Percentiles rank a stretch among this genome's conserved stretches.
Conservation (phyloP, 2,888 invertebrate genomes). For the Gonocerus acuteangulatus region DNA sequence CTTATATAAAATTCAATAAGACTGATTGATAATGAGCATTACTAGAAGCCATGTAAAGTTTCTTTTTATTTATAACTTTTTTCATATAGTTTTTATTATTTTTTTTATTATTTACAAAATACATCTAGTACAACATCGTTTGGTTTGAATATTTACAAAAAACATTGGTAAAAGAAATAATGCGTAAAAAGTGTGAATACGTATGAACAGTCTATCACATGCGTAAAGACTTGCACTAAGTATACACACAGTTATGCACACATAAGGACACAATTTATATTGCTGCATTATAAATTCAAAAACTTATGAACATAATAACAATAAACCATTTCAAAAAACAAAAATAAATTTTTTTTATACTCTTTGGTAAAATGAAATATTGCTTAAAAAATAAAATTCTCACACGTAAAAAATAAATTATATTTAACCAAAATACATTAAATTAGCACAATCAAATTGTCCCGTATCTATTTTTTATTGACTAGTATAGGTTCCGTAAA, state of each 20-base stretch:
- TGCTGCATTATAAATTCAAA: background rate
- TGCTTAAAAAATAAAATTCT: constrained; percentile 16
- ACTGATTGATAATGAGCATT: no score
- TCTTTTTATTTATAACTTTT: no score
- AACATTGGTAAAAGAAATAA: constrained; percentile 8
- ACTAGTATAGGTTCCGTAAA: constrained; percentile 14
- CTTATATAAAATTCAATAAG: no score
- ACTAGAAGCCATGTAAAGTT: no score
- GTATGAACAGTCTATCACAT: background rate
- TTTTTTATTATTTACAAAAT: background rate
- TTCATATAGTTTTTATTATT: no score
- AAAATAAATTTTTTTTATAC: constrained; percentile 12
- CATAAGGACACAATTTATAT: constrained; percentile 3
- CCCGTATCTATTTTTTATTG: constrained; percentile 11
- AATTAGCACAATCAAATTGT: constrained; percentile 7
- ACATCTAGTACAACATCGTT: background rate
- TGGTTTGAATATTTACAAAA: constrained; percentile 8
- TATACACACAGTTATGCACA: constrained; percentile 4
- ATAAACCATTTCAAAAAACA: constrained; percentile 11
- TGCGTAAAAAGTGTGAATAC: background rate
- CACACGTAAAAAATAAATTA: constrained; percentile 19
- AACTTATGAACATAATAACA: constrained; percentile 18
- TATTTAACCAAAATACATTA: constrained; percentile 9
- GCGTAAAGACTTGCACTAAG: no score
- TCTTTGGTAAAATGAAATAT: constrained; percentile 18